Evolutionary conservation across 2,888 invertebrate species (phyloP).

Genomic region (Autographa pulchrina): DNA sequence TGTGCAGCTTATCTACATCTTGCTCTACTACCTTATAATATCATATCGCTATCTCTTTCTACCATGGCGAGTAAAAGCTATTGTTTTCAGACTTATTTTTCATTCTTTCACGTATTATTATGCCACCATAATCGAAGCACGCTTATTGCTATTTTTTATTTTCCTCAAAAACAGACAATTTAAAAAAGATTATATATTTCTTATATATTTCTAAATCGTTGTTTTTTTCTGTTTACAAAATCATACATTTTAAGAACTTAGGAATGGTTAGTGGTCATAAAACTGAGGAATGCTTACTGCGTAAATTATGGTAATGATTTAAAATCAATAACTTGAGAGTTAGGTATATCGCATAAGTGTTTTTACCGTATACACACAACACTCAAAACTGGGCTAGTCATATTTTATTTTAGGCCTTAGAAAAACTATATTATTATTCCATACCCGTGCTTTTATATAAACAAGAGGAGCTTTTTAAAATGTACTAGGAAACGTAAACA

Average conservation of each 20-base stretch:
- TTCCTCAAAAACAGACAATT: not conserved
- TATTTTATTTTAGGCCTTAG: not conserved
- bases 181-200: not conserved
- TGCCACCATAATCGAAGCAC: not conserved
- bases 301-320: not conserved
- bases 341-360: not conserved
- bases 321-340: not conserved
- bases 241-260: not conserved
- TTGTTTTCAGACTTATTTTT: constrained; percentile 33
- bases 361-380: not conserved
- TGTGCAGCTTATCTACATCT: constrained; percentile 20
- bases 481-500: not conserved
- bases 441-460: too few relatives aligned
- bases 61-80: constrained; percentile 22
- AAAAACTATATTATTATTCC: not conserved
- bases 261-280: not conserved
- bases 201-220: not conserved
- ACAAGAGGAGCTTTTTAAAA: too few relatives aligned
- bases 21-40: constrained; percentile 16
- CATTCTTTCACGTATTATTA: constrained; percentile 27
- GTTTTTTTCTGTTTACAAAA: not conserved
- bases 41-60: constrained; percentile 34
- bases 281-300: not conserved
- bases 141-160: not conserved
- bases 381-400: not conserved